Evolutionary conservation across 2,888 invertebrate species (phyloP).

Genomic region (Pycnomerus fuliginosus): DNA sequence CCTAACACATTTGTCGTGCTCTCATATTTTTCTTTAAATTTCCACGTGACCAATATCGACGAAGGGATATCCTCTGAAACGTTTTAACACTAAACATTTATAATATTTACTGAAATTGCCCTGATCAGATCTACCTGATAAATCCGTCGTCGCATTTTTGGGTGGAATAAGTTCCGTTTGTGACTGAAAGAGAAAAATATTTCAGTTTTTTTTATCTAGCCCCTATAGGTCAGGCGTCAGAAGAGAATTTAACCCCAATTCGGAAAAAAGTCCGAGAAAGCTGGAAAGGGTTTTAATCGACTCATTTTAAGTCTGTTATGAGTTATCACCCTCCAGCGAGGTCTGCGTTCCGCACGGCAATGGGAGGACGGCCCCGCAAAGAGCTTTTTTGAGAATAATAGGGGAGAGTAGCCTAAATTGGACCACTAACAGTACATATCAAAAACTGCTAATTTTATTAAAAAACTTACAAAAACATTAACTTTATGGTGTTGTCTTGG

Average conservation of each 20-base stretch:
- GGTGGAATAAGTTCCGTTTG: slow-evolving; percentile 35
- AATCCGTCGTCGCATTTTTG: slow-evolving; percentile 12
- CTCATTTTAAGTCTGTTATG: no score
- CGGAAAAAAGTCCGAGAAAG: not conserved
- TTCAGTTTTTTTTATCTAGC: not conserved
- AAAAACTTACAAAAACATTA: no score
- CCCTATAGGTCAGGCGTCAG: not conserved
- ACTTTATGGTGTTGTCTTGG: no score
- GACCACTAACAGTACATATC: no score
- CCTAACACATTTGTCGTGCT: slow-evolving; percentile 83
- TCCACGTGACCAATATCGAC: slow-evolving; percentile 54
- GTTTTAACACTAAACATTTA: slow-evolving; percentile 4
- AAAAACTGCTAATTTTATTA: no score
- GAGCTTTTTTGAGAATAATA: no score
- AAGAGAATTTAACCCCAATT: not conserved
- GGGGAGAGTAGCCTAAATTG: no score
- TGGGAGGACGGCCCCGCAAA: no score
- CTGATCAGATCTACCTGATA: slow-evolving; percentile 9
- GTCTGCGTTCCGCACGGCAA: no score
- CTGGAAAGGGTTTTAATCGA: no score
- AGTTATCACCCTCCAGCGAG: no score
- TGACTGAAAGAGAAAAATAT: slow-evolving; percentile 32
- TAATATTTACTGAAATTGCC: not conserved
- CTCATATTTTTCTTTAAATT: slow-evolving; percentile 69
- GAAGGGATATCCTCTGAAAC: slow-evolving; percentile 8